Evolutionary conservation across 2,888 invertebrate species (phyloP), one percentile per base, ranked within the genome.

Genomic region (Anticlea derivata): DNA sequence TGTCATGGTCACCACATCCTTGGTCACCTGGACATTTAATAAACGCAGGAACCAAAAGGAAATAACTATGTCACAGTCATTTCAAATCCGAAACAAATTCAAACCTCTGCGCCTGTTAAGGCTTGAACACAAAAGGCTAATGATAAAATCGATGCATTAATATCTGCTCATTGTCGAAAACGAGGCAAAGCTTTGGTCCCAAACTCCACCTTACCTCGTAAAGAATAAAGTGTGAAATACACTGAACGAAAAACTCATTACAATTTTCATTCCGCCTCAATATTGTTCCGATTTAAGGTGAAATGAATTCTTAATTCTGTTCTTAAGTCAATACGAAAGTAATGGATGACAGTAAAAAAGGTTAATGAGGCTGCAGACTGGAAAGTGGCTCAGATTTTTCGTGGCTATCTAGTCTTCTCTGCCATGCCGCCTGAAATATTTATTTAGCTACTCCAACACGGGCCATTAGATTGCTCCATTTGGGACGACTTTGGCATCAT

Each of bases 221-320:
- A 0, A 2, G 0, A 26, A 48, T 40, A 61, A 39, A 40, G 51
- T 8, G 0, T 11, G 38, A 44, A 40, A 10, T 55, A 4, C 31
- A 8, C 33, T 30, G 34, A 7, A 33, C 23, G n/a, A n/a, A 33
- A 46, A 58, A 48, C 59, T 61, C 59, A 60, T 63, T 63, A 55
- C 33, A 39, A 34, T 47, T 59, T 40, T 39, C 51, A 51, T 55
- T 58, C 39, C 7, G 27, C 46, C 13, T 8, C 39, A 56, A 55
- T 56, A 60, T 53, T 50, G 55, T 56, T 34, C 55, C 52, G 60
- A 61, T 60, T 49, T 55, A 50, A 49, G 54, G 41, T 49, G 50
- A 53, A 60, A 63, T 60, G 61, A 61, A 63, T 61, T 63, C 57
- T 63, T 63, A 65, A 65, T 63, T 56, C 27, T 40, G 52, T 48